Base-by-base conservation (phyloP, 1,140 invertebrate genomes). In the Diachasma alloeum region DNA sequence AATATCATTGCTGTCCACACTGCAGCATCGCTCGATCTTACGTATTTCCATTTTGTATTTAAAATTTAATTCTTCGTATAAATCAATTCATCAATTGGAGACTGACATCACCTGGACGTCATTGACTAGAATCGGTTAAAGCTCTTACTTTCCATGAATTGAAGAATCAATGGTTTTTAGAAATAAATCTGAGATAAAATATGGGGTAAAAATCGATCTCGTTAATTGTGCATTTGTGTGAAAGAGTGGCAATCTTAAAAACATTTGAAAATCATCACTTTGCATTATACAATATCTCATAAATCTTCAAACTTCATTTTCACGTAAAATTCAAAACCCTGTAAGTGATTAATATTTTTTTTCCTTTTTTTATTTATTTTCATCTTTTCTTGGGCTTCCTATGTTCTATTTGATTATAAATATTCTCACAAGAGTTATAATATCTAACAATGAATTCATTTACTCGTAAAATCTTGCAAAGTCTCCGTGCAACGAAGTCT, bases 1-100 rank as follows among this genome's bases (percentile, higher is more conserved):
- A 26, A 68, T 79, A 46, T 46, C n/a, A 67, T 79, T 76, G 74
- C 78, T 79, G 78, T 76, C 72, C 78, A 66, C 31, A 56, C 59
- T 37, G 36, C 53, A 42, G 15, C 53, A 78, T 75, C 68, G 10
- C 59, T 46, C 39, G 15, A n/a, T 72, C 59, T 48, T 59, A 46
- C 71, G 36, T 37, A 68, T 37, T 71, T 68, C 39, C 9, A 44
- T 67, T 48, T 42, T 42, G 4, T 39, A 68, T 19, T 68, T 39
- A 39, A 63, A 63, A 24, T 42, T 42, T 42, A 42, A 22, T 68
- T 17, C 15, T 68, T 39, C 22, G 24, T 36, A 66, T 3, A 66
- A 66, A 39, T 68, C 5, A 68, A 36, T 17, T 3, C 6, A 39
- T 17, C 10, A 39, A 19, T 68, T 53, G n/a, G 17, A 53, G 48